Percentiles rank a stretch among this genome's conserved stretches.
These are phyloP conservation scores for Tichodroma muraria DNA, from an alignment of 2,113 vertebrate genomes.

Conservation along the genomic window DNA sequence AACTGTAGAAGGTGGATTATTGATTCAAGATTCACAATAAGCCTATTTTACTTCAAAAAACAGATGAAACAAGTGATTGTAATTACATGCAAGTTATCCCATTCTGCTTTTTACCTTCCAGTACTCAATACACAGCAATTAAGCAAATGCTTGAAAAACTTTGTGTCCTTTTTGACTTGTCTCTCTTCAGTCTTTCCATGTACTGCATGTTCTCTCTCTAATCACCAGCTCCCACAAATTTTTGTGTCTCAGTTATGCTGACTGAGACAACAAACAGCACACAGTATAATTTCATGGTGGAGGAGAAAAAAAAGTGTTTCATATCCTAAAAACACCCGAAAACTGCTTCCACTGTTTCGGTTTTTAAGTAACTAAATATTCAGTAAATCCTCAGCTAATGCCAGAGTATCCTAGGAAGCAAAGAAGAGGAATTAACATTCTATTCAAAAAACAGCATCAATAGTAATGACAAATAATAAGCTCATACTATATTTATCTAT, in stretches of 20 bases:
- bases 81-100: not conserved
- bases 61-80: not conserved
- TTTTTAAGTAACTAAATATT: constrained; percentile 26
- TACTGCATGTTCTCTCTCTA: not conserved
- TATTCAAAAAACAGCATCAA: not conserved
- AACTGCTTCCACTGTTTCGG: not conserved
- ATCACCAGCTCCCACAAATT: not conserved
- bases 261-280: not conserved
- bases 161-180: not conserved
- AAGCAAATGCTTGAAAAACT: not conserved
- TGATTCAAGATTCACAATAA: not conserved
- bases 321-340: not conserved
- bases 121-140: not conserved
- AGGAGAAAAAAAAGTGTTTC: not conserved
- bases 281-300: not conserved
- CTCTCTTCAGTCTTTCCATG: not conserved
- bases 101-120: not conserved
- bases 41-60: not conserved
- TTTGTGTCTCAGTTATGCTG: constrained; percentile 3
- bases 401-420: not conserved
- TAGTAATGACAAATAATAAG: not conserved
- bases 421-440: not conserved
- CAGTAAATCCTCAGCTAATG: not conserved
- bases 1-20: not conserved
- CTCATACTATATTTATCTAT: not conserved